These are phyloP conservation scores for Phthorimaea operculella DNA, from an alignment of 1,140 invertebrate genomes.

Conservation along the genomic window DNA sequence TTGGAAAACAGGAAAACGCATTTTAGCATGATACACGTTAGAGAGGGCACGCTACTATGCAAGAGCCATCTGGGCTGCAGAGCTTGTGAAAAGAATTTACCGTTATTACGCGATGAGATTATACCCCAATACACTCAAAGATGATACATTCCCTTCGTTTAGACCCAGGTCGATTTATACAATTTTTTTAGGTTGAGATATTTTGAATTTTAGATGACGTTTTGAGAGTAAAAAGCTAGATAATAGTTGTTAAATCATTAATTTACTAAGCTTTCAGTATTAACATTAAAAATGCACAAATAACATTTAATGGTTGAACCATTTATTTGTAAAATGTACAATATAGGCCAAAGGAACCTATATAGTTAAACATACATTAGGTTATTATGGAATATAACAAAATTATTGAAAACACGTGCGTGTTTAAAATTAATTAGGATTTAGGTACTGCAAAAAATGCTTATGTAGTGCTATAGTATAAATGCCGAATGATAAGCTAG, in stretches of 20 bases:
- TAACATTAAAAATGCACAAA: slow-evolving; percentile 60
- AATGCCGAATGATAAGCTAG: background rate
- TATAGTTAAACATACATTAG: slow-evolving; percentile 3
- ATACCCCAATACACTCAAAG: too few relatives aligned
- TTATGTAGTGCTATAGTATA: background rate
- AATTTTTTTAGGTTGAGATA: too few relatives aligned
- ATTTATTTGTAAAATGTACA: slow-evolving; percentile 30
- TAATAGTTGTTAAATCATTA: slow-evolving; percentile 40
- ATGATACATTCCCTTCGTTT: too few relatives aligned
- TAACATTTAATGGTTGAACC: slow-evolving; percentile 48
- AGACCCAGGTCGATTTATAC: too few relatives aligned
- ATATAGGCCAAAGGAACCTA: slow-evolving; percentile 27
- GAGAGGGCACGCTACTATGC: too few relatives aligned
- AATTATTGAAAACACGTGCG: slow-evolving; percentile 2
- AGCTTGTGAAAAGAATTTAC: too few relatives aligned
- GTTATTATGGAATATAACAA: slow-evolving; percentile 3
- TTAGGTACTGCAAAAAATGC: background rate
- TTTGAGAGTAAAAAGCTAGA: background rate
- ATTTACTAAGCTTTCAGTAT: slow-evolving; percentile 57
- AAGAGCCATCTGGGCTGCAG: too few relatives aligned
- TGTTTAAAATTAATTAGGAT: background rate
- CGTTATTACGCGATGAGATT: too few relatives aligned
- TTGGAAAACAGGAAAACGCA: too few relatives aligned
- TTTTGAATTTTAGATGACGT: too few relatives aligned
- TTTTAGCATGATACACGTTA: too few relatives aligned